Percentiles rank a stretch among this genome's conserved stretches.
Evolutionary conservation across 1,140 invertebrate genomes (phyloP).

Genomic region (Hylaeus anthracinus): DNA sequence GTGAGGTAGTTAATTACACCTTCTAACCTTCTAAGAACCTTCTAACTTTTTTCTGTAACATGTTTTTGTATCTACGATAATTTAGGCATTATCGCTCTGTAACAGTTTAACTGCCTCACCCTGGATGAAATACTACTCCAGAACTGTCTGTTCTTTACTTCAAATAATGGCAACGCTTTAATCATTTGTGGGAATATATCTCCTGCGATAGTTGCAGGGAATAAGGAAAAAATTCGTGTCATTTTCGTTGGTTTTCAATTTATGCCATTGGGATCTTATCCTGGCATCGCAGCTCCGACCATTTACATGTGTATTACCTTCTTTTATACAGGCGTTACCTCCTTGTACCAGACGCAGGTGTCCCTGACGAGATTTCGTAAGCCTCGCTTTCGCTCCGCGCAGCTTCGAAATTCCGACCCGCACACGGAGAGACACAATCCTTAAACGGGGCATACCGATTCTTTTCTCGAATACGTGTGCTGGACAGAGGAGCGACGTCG

Average conservation of each 20-base stretch:
- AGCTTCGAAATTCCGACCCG: constrained; percentile 36
- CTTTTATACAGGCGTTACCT: constrained; percentile 65
- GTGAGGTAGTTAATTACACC: too few species aligned
- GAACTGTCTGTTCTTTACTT: background rate
- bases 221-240: constrained; percentile 32
- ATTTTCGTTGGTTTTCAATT: constrained; percentile 39
- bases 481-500: background rate
- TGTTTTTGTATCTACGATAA: too few species aligned
- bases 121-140: too few species aligned
- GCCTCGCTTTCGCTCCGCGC: constrained; percentile 25
- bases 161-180: background rate
- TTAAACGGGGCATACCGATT: constrained; percentile 43
- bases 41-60: too few species aligned
- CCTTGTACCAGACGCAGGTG: constrained; percentile 60
- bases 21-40: too few species aligned
- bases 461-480: constrained; percentile 14
- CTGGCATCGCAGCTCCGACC: constrained; percentile 10
- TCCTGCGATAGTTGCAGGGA: constrained; percentile 1
- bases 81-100: too few species aligned
- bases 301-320: constrained; percentile 68
- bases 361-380: constrained; percentile 47
- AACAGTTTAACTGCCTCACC: too few species aligned
- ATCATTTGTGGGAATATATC: background rate
- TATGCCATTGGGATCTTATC: constrained; percentile 44
- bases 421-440: constrained; percentile 2